phyloP scores from a whole-genome alignment of 2,797 vertebrate genomes.

The Heteromormyrus szaboi region DNA sequence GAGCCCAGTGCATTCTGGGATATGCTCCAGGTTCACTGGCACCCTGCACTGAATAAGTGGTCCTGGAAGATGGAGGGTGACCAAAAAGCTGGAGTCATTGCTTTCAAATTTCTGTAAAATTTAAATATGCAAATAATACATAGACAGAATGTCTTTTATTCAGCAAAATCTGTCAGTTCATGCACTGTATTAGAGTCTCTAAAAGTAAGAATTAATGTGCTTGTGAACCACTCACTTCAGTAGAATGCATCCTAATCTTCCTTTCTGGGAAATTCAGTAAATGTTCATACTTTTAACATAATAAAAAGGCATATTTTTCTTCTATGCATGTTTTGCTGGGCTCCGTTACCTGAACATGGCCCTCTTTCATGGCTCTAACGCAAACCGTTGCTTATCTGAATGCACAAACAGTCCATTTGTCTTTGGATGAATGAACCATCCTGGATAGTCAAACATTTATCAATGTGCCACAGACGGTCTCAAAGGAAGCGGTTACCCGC shows the following conservation, averaged over 20 bases:
- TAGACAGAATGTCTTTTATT: background rate
- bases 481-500: background rate
- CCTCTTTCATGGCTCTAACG: background rate
- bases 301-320: background rate
- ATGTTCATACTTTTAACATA: background rate
- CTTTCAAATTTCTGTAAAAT: background rate
- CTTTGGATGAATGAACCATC: conserved; percentile 15
- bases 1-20: conserved; percentile 1
- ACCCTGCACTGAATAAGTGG: background rate
- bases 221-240: background rate
- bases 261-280: background rate
- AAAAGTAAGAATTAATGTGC: background rate
- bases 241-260: background rate
- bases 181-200: background rate
- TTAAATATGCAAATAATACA: background rate
- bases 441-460: conserved; percentile 4
- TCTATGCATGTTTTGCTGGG: background rate
- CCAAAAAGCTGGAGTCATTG: background rate
- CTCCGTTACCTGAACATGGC: conserved; percentile 14
- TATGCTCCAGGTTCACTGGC: background rate
- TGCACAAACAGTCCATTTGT: conserved; percentile 11
- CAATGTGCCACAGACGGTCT: background rate
- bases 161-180: background rate
- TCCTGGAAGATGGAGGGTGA: background rate
- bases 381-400: conserved; percentile 2